Conservation (phyloP, 2,797 vertebrate species). For the Momotus momota region DNA sequence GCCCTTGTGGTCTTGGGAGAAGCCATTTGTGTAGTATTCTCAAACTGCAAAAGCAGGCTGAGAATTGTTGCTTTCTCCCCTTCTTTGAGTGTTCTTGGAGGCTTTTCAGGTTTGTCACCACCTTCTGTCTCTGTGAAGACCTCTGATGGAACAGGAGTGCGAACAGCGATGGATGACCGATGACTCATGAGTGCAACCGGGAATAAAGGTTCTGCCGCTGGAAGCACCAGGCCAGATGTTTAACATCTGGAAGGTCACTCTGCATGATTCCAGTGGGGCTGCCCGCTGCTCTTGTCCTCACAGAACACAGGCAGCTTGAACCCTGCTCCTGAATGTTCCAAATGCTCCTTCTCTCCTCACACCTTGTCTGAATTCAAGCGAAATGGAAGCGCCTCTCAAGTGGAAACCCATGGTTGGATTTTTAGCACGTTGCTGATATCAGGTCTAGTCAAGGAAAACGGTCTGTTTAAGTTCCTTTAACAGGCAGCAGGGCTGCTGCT, state of each 20-base stretch:
- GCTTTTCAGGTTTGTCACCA: background rate
- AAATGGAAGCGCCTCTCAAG: background rate
- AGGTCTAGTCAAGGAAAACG: background rate
- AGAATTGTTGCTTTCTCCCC: background rate
- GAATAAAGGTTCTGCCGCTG: background rate
- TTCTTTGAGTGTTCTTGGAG: background rate
- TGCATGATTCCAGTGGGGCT: rapidly evolving
- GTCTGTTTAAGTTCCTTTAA: background rate
- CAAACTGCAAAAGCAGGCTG: background rate
- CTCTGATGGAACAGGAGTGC: background rate
- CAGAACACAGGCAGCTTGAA: background rate
- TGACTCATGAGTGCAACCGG: background rate
- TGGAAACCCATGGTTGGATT: background rate
- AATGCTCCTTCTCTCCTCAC: background rate
- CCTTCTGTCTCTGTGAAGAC: background rate
- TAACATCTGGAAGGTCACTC: background rate
- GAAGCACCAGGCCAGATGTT: background rate
- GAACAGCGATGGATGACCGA: rapidly evolving
- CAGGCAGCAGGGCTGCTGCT: background rate
- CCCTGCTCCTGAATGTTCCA: background rate
- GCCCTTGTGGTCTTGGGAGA: background rate
- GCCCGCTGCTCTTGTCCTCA: background rate
- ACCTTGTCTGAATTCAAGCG: background rate
- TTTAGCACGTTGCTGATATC: background rate
- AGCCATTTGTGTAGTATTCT: background rate